Evolutionary conservation across 2,888 invertebrate genomes (phyloP).

Genomic region (Apodemia mormo): DNA sequence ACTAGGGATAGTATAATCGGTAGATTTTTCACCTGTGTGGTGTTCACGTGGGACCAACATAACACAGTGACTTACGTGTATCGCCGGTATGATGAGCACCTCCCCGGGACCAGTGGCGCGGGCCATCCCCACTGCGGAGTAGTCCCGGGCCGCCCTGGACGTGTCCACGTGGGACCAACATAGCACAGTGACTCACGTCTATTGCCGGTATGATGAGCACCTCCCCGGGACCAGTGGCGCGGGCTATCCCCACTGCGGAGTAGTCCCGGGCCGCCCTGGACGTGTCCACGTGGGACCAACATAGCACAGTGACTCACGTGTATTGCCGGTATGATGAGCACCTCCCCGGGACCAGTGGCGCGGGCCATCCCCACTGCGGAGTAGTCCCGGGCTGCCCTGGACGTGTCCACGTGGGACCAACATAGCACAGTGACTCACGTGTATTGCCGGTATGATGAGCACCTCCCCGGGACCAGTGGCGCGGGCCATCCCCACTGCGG

Average conservation of each 20-base stretch:
- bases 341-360: conserved; percentile 86
- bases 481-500: conserved; percentile 69
- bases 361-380: conserved; percentile 71
- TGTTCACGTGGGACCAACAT: no score
- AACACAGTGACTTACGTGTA: conserved; percentile 68
- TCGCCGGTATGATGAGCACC: conserved; percentile 89
- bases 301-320: conserved; percentile 62
- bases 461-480: conserved; percentile 87
- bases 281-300: conserved; percentile 85
- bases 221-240: conserved; percentile 85
- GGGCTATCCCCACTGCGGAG: conserved; percentile 70
- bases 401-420: conserved; percentile 85
- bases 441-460: conserved; percentile 88
- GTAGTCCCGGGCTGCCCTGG: conserved; percentile 64
- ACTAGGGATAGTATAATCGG: no score
- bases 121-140: conserved; percentile 71
- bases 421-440: conserved; percentile 58
- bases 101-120: conserved; percentile 85
- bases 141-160: no score
- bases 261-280: conserved; percentile 66
- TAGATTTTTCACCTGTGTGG: no score
- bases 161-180: no score
- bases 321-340: conserved; percentile 89
- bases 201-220: conserved; percentile 90
- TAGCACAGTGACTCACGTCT: conserved; percentile 61